phyloP scores from a whole-genome alignment of 1,140 invertebrate species.

The Macrostomum lignano region DNA sequence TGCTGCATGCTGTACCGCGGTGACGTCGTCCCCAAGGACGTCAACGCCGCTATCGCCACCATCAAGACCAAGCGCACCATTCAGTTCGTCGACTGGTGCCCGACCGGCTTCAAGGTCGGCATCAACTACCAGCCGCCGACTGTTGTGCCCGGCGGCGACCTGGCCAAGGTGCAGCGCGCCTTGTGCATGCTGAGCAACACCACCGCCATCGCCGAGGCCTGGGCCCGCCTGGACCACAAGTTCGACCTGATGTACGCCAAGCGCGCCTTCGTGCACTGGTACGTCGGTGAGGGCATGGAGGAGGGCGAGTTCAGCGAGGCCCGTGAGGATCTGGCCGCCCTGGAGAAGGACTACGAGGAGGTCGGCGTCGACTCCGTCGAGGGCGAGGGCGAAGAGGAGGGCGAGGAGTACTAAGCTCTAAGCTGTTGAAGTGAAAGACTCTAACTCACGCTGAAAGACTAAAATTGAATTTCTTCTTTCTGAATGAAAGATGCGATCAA shows the following conservation, averaged over 20 bases:
- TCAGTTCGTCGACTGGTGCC: constrained; percentile 10
- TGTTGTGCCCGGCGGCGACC: constrained; percentile 39
- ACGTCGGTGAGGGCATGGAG: constrained; percentile 7
- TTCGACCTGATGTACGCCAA: constrained; percentile 9
- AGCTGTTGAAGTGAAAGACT: too few species aligned
- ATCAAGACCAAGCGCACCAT: constrained; percentile 12
- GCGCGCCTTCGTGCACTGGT: constrained; percentile 10
- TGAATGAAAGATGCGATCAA: too few species aligned
- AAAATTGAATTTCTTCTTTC: too few species aligned
- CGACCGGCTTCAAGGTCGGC: constrained; percentile 30
- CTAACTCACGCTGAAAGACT: too few species aligned
- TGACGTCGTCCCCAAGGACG: constrained; percentile 30
- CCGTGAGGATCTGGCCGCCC: constrained; percentile 47
- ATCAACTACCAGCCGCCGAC: constrained; percentile 47
- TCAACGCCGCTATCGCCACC: constrained; percentile 21
- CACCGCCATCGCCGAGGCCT: constrained; percentile 45
- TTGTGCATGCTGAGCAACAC: constrained; percentile 46
- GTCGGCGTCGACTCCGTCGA: constrained; percentile 44
- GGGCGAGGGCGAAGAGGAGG: constrained; percentile 18
- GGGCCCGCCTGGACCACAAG: constrained; percentile 35
- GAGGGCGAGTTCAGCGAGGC: constrained; percentile 32
- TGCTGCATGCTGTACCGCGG: constrained; percentile 28
- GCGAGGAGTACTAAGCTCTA: too few species aligned
- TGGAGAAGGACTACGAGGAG: constrained; percentile 53
- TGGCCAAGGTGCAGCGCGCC: constrained; percentile 31